A percentile compares a stretch with the other conserved stretches of the same genome.
Evolutionary conservation across 2,888 invertebrate species (phyloP).

Genomic region (Esperia sulphurella): DNA sequence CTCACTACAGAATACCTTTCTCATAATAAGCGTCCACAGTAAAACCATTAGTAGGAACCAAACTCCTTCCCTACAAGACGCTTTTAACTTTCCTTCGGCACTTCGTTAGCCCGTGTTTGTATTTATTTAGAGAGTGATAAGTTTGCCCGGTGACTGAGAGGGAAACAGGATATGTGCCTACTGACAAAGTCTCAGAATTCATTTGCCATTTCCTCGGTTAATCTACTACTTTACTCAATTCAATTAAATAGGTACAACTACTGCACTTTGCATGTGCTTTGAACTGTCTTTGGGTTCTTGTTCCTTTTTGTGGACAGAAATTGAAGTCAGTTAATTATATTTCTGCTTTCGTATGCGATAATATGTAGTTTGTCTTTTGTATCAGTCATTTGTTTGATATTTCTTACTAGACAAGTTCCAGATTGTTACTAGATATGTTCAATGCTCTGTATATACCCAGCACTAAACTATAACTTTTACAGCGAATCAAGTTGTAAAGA

Average conservation of each 20-base stretch:
- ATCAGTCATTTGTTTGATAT: no score
- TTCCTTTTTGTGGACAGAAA: constrained; percentile 30
- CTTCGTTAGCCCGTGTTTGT: constrained; percentile 70
- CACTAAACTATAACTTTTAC: no score
- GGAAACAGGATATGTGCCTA: constrained; percentile 59
- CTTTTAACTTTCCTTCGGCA: constrained; percentile 73
- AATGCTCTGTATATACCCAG: no score
- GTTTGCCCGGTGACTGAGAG: constrained; percentile 57
- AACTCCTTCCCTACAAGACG: constrained; percentile 50
- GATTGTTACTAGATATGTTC: no score
- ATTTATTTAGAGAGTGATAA: constrained; percentile 73
- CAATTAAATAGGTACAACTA: constrained; percentile 8
- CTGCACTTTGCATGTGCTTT: constrained; percentile 1
- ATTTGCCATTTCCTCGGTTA: constrained; percentile 33
- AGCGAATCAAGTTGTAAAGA: no score
- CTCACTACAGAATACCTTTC: background rate
- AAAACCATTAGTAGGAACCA: constrained; percentile 31
- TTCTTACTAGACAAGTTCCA: no score
- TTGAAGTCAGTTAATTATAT: constrained; percentile 5
- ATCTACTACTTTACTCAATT: constrained; percentile 15
- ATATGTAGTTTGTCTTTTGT: no score
- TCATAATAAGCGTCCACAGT: background rate
- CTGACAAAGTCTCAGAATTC: constrained; percentile 34
- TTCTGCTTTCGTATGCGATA: background rate
- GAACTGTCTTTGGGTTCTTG: constrained; percentile 7